Conservation (phyloP, 2,113 vertebrate species). For the Ochotona curzoniae region DNA sequence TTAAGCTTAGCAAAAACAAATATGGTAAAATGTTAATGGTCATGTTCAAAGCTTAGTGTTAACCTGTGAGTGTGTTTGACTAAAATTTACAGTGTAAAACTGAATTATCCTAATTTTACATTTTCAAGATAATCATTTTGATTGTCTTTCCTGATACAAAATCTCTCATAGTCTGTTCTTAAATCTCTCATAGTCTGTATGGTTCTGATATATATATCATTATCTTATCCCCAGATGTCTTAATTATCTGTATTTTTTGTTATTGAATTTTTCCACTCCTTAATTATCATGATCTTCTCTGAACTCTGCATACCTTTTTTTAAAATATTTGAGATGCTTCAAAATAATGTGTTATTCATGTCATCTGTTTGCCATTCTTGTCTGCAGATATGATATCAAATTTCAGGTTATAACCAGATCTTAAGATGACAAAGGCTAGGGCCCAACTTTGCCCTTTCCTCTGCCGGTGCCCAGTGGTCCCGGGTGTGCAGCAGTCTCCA, state of each 20-base stretch:
- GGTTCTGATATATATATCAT: background rate
- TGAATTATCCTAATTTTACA: background rate
- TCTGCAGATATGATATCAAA: background rate
- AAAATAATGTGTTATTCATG: background rate
- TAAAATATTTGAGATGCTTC: slow-evolving; percentile 1
- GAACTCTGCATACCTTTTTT: background rate
- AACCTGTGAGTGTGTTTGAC: background rate
- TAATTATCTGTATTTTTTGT: slow-evolving; percentile 18
- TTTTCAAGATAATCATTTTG: slow-evolving; percentile 49
- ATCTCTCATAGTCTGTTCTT: background rate
- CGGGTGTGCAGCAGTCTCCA: background rate
- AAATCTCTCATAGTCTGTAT: slow-evolving; percentile 6
- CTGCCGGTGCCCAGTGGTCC: too few relatives aligned
- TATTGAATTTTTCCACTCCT: slow-evolving; percentile 17
- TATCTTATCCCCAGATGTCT: background rate
- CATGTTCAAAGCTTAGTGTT: slow-evolving; percentile 41
- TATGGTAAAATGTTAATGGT: background rate
- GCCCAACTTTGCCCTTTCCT: background rate
- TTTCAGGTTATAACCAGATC: background rate
- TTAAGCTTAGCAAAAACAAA: slow-evolving; percentile 10
- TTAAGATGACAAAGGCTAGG: background rate
- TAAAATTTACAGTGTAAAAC: slow-evolving; percentile 35
- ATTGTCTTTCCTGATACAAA: slow-evolving; percentile 32
- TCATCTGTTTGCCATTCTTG: background rate
- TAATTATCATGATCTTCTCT: slow-evolving; percentile 21